Evolutionary conservation across 2,797 vertebrate species (phyloP), one percentile per base, ranked within the genome.

Genomic region (Molossus molossus): DNA sequence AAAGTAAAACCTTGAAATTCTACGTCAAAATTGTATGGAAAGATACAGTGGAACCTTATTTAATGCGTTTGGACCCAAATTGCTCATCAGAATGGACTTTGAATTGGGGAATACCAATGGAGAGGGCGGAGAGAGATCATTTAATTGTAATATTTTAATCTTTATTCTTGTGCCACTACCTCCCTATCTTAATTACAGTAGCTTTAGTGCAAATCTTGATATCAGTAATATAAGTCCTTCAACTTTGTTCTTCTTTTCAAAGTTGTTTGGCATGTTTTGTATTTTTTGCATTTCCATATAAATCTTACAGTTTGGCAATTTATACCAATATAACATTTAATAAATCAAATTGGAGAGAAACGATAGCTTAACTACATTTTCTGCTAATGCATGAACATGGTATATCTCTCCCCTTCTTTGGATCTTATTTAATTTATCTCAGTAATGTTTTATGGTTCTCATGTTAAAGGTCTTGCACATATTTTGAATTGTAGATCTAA

Each of bases 241-340:
- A 67, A 45, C 9, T 80, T 58, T 72, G 17, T 87, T 89, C 5
- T 65, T 65, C 23, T 88, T 88, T 55, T 17, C 37, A 65, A 55
- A 79, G n/a, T n/a, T 58, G 4, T 40, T 88, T 48, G 29, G 23
- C 57, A n/a, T 90, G 0, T 60, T 92, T 21, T 70, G 14, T 17
- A 81, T 62, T 33, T n/a, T 75, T 87, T 79, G 14, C 18, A 85
- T 89, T 85, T 86, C 29, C 17, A 48, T 77, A 20, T 64, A 86
- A 48, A 95, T 73, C 50, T 79, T 90, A 64, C 55, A 75, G 4
- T 29, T 82, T 87, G 6, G 53, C 40, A 90, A 9, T 81, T 92
- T 67, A 37, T 77, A 21, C 20, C 23, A 20, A 80, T 48, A 92
- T 81, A 76, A 55, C 37, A 13, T 62, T 85, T 85, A 45, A 8